Percentiles rank a stretch among this genome's conserved stretches.
Evolutionary conservation across 2,888 invertebrate species (phyloP).

Genomic region (Catocala sponsa): DNA sequence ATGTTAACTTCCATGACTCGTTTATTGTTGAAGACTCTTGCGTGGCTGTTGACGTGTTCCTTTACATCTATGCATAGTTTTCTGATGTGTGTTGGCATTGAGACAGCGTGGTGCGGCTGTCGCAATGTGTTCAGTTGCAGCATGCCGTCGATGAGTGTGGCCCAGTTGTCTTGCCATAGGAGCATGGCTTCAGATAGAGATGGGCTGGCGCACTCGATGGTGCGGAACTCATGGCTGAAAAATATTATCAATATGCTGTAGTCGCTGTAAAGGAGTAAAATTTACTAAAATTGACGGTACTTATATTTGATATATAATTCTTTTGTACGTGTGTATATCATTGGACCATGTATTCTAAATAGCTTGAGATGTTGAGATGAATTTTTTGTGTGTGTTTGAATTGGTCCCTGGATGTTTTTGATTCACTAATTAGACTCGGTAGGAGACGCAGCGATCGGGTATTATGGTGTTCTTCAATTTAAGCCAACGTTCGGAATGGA

Average conservation of each 20-base stretch:
- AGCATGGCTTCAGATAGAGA: conserved; percentile 9
- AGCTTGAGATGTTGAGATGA: no score
- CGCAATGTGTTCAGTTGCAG: conserved; percentile 82
- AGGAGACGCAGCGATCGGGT: no score
- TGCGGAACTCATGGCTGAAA: conserved; percentile 11
- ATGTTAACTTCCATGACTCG: conserved; percentile 9
- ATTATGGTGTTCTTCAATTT: no score
- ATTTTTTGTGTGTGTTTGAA: no score
- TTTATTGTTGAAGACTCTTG: neutral
- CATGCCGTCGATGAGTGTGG: conserved; percentile 90
- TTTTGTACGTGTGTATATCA: no score
- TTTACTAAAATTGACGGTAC: no score
- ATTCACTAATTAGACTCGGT: no score
- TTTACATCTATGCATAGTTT: conserved; percentile 47
- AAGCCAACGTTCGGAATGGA: no score
- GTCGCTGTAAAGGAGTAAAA: no score
- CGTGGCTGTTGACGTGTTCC: conserved; percentile 16
- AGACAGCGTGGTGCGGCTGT: conserved; percentile 86
- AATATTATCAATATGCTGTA: neutral
- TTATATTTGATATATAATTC: conserved; percentile 27
- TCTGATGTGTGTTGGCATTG: conserved; percentile 86
- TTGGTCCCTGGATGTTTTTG: no score
- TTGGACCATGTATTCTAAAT: no score
- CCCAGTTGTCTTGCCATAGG: conserved; percentile 88
- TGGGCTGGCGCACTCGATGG: conserved; percentile 6